Conservation (phyloP, 2,113 vertebrate genomes). For the Ovis canadensis region DNA sequence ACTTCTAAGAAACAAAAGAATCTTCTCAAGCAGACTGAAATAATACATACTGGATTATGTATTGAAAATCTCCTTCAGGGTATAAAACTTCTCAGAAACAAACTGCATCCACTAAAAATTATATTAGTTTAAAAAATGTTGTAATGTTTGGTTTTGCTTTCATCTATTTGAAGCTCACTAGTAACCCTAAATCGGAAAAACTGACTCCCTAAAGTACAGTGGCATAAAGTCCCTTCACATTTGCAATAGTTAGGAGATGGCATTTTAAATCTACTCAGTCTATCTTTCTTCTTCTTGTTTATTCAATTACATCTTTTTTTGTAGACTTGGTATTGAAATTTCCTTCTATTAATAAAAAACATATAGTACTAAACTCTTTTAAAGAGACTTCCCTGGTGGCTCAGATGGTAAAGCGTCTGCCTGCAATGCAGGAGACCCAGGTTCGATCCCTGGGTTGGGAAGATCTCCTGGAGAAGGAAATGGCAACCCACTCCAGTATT, state of each 20-base stretch:
- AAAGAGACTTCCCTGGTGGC: no score
- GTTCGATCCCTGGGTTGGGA: no score
- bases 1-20: background rate
- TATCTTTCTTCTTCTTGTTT: background rate
- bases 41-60: background rate
- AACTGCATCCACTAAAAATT: background rate
- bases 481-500: no score
- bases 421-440: no score
- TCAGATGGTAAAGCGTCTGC: no score
- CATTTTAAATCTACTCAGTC: background rate
- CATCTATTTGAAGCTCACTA: background rate
- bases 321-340: background rate
- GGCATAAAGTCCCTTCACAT: background rate
- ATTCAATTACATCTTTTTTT: background rate
- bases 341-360: background rate
- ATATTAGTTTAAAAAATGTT: background rate
- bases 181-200: background rate
- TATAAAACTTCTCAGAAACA: constrained; percentile 28
- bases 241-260: background rate
- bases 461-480: no score
- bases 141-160: background rate
- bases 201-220: background rate
- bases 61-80: background rate
- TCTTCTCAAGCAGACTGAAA: background rate
- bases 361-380: background rate